phyloP scores from a whole-genome alignment of 1,140 invertebrate genomes.

The Drosophila athabasca region DNA sequence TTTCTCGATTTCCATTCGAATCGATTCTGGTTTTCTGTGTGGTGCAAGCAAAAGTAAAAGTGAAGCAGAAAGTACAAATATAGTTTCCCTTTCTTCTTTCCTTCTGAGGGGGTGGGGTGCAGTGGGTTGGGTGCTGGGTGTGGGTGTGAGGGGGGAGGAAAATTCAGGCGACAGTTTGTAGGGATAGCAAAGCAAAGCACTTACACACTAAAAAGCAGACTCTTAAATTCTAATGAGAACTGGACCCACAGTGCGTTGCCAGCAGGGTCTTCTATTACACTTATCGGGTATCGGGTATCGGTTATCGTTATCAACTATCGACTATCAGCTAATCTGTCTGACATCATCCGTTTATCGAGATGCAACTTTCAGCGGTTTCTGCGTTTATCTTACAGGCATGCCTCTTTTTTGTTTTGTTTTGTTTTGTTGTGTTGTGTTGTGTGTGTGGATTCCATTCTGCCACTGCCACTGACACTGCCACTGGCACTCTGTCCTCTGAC shows the following conservation, averaged over 20 bases:
- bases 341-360: slow-evolving; percentile 36
- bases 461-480: slow-evolving; percentile 27
- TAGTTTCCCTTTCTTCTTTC: neutral
- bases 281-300: slow-evolving; percentile 37
- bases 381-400: slow-evolving; percentile 68
- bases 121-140: neutral
- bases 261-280: slow-evolving; percentile 34
- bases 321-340: slow-evolving; percentile 14
- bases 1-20: slow-evolving; percentile 15
- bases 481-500: too few relatives aligned
- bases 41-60: slow-evolving; percentile 56
- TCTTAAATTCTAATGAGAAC: slow-evolving; percentile 43
- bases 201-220: slow-evolving; percentile 66
- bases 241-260: slow-evolving; percentile 18
- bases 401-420: slow-evolving; percentile 43
- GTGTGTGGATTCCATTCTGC: too few relatives aligned
- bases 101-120: neutral
- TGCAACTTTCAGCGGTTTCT: slow-evolving; percentile 58
- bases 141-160: slow-evolving; percentile 2
- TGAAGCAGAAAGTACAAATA: slow-evolving; percentile 18
- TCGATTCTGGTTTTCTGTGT: slow-evolving; percentile 25
- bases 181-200: slow-evolving; percentile 36
- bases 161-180: slow-evolving; percentile 41
- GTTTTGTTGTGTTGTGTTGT: neutral
- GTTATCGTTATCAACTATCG: slow-evolving; percentile 24